Evolutionary conservation across 2,888 invertebrate species (phyloP).

Genomic region (Nymphalis c-album): DNA sequence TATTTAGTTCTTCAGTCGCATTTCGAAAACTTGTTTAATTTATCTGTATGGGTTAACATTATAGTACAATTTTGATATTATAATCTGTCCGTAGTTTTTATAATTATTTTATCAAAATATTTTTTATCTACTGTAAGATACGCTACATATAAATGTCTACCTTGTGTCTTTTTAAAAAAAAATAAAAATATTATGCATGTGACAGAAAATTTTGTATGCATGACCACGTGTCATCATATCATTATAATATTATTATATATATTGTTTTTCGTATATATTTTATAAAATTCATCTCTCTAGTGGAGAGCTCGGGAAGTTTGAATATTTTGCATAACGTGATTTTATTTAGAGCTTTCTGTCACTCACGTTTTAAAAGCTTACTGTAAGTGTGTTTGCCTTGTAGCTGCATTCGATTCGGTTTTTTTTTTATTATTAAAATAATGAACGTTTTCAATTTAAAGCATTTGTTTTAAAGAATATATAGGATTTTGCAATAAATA

Average conservation of each 20-base stretch:
- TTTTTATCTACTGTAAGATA: constrained; percentile 20
- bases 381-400: constrained; percentile 40
- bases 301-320: constrained; percentile 80
- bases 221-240: constrained; percentile 62
- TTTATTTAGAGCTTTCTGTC: constrained; percentile 67
- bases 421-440: constrained; percentile 7
- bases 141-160: constrained; percentile 21
- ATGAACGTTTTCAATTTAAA: neutral
- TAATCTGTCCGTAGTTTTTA: constrained; percentile 13
- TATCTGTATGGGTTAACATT: constrained; percentile 20
- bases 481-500: neutral
- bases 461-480: neutral
- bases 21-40: neutral
- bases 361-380: constrained; percentile 49
- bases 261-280: constrained; percentile 46
- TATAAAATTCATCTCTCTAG: constrained; percentile 69
- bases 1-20: neutral
- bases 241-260: constrained; percentile 45
- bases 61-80: constrained; percentile 17
- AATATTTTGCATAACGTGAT: constrained; percentile 55
- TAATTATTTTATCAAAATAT: constrained; percentile 21
- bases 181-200: constrained; percentile 59
- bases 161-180: constrained; percentile 23
- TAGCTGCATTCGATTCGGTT: constrained; percentile 53
- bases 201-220: constrained; percentile 71